phyloP scores from a whole-genome alignment of 2,113 vertebrate species.

The Tachysurus vachellii region DNA sequence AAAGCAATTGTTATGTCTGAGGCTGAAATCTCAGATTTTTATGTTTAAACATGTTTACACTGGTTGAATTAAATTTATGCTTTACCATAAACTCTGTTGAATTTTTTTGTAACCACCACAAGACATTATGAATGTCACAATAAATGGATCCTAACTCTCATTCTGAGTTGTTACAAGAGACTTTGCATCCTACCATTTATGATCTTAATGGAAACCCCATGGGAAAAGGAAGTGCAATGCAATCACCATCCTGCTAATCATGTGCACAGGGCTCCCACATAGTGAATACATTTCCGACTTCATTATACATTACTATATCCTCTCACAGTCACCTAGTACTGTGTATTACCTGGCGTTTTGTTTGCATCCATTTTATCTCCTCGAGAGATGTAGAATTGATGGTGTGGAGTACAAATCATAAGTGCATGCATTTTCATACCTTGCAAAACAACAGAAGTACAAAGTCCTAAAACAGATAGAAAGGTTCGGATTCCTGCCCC shows the following conservation, averaged over 20 bases:
- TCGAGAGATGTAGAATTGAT: background rate
- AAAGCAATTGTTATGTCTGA: background rate
- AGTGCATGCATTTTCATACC: no score
- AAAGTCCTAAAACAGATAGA: no score
- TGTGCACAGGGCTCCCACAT: background rate
- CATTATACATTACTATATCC: constrained; percentile 1
- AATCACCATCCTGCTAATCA: constrained; percentile 1
- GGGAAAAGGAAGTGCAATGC: background rate
- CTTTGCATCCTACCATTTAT: background rate
- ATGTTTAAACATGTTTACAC: background rate
- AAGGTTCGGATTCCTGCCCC: background rate
- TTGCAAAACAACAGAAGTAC: background rate
- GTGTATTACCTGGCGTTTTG: constrained; percentile 1
- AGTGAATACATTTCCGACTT: background rate
- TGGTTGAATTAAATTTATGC: background rate
- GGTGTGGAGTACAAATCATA: background rate
- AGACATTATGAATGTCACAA: background rate
- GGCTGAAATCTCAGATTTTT: background rate
- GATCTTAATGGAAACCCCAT: background rate
- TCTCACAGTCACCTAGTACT: background rate
- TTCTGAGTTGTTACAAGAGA: background rate
- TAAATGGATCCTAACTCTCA: background rate
- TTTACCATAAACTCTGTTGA: background rate
- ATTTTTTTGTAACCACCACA: background rate
- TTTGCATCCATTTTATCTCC: background rate